Conservation (phyloP, 2,797 vertebrate species). For the Rachycentron canadum region DNA sequence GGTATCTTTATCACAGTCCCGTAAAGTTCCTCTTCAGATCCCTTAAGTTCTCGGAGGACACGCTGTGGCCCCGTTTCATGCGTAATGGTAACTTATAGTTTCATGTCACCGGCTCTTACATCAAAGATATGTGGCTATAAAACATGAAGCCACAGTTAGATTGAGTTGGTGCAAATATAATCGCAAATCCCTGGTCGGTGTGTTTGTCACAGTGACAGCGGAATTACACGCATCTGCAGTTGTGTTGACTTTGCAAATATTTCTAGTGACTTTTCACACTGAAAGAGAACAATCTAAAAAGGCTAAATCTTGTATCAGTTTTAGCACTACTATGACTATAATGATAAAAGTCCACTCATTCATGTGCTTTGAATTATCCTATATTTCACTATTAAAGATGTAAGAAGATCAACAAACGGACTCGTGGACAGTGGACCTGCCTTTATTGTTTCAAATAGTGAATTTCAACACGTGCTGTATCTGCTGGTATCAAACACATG, state of each 20-base stretch:
- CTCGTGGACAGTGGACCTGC: background rate
- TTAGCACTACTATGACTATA: background rate
- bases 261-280: too few relatives aligned
- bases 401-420: background rate
- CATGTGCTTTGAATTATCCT: background rate
- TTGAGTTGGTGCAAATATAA: background rate
- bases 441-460: background rate
- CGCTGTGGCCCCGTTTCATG: conserved; percentile 5
- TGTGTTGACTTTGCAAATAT: too few relatives aligned
- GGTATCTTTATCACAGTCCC: conserved; percentile 28
- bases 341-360: background rate
- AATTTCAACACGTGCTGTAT: background rate
- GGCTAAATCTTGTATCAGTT: background rate
- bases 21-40: conserved; percentile 21
- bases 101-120: background rate
- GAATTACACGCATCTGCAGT: too few relatives aligned
- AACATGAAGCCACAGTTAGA: background rate
- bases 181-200: background rate
- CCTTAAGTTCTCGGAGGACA: conserved; percentile 8
- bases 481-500: background rate
- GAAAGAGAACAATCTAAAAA: too few relatives aligned
- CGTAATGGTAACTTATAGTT: background rate
- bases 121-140: background rate
- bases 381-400: background rate
- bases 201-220: too few relatives aligned